Conservation (phyloP, 1,140 invertebrate genomes). For the Trichonephila clavipes region DNA sequence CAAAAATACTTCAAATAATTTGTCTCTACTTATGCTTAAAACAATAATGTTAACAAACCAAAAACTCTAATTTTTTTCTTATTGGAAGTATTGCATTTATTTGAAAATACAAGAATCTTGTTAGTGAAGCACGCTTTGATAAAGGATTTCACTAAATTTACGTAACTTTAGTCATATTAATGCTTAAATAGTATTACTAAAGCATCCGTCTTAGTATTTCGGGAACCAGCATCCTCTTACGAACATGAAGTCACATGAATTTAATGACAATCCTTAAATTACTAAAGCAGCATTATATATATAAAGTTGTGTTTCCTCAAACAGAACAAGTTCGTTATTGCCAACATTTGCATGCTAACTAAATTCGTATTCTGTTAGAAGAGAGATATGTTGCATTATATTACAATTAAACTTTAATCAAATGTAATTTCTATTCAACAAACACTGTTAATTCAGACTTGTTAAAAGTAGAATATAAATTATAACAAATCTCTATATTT, state of each 20-base stretch:
- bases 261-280: slow-evolving; percentile 44
- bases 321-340: slow-evolving; percentile 3
- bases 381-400: not conserved
- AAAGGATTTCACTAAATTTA: not conserved
- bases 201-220: not conserved
- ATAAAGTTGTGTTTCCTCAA: not conserved
- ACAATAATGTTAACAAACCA: not conserved
- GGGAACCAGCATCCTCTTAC: not conserved
- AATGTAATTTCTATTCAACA: not conserved
- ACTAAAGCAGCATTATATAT: not conserved
- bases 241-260: slow-evolving; percentile 23
- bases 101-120: not conserved
- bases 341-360: not conserved
- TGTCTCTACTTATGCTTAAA: too few species aligned
- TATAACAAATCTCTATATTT: not conserved
- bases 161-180: not conserved
- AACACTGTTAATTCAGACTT: not conserved
- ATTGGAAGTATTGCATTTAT: not conserved
- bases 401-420: not conserved
- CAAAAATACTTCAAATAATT: too few species aligned
- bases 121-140: not conserved
- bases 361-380: not conserved
- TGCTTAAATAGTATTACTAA: slow-evolving; percentile 20
- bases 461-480: not conserved
- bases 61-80: not conserved